Evolutionary conservation across 2,888 invertebrate species (phyloP).

Genomic region (Rotaria macrura): DNA sequence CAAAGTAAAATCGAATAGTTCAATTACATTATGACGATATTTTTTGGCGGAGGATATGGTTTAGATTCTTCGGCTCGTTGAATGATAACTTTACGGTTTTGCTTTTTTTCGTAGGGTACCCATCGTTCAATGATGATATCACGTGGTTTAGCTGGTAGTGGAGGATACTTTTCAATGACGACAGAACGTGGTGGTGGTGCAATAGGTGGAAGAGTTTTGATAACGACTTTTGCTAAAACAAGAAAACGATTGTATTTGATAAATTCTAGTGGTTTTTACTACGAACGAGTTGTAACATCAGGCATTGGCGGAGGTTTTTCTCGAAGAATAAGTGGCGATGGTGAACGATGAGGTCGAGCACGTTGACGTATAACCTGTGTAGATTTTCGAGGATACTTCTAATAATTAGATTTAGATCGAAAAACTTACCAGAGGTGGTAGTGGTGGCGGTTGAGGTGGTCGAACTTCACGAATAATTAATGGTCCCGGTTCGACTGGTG

Average conservation of each 20-base stretch:
- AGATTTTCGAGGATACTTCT: too few relatives aligned
- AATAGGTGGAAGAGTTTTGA: not conserved
- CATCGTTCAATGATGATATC: not conserved
- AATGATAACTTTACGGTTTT: not conserved
- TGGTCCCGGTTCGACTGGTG: not conserved
- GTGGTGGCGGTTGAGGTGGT: not conserved
- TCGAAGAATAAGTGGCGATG: not conserved
- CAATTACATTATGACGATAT: not conserved
- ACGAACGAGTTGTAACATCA: not conserved
- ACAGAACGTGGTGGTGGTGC: not conserved
- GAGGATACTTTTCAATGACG: not conserved
- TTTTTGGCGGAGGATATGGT: not conserved
- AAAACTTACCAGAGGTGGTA: not conserved
- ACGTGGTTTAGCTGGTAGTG: not conserved
- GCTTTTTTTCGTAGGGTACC: not conserved
- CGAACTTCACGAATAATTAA: not conserved
- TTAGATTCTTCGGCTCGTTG: not conserved
- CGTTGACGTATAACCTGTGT: not conserved
- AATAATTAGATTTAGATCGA: too few relatives aligned
- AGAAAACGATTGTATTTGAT: not conserved
- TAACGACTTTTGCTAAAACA: not conserved
- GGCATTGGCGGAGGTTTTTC: not conserved
- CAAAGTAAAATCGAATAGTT: not conserved
- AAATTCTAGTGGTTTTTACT: not conserved
- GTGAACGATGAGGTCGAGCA: not conserved